Evolutionary conservation across 2,113 vertebrate species (phyloP).

Genomic region (Cromileptes altivelis): DNA sequence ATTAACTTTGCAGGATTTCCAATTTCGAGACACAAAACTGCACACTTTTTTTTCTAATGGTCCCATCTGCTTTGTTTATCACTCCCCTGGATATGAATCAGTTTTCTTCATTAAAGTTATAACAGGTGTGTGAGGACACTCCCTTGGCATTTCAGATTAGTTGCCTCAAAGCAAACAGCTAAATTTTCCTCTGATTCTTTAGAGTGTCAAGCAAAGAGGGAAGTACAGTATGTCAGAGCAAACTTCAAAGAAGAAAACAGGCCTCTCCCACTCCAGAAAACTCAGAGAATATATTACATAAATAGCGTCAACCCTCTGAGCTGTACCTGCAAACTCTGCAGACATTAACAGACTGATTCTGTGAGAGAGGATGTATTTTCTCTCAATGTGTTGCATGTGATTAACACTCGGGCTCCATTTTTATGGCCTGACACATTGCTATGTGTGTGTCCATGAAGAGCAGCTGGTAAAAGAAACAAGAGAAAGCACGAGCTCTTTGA

Average conservation of each 20-base stretch:
- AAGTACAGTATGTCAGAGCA: not conserved
- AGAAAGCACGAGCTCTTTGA: constrained; percentile 60
- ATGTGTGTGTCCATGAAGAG: constrained; percentile 42
- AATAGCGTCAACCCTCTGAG: not conserved
- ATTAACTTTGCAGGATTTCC: not conserved
- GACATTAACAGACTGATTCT: not conserved
- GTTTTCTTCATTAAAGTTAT: not conserved
- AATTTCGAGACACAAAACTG: not conserved
- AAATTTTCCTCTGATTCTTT: not conserved
- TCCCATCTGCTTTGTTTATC: not conserved
- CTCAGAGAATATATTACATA: constrained; percentile 5
- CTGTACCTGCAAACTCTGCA: not conserved
- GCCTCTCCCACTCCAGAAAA: constrained; percentile 3
- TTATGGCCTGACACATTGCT: constrained; percentile 26
- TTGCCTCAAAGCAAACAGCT: constrained; percentile 20
- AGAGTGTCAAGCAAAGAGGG: not conserved
- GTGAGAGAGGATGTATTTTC: not conserved
- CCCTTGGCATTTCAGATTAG: not conserved
- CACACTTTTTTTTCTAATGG: not conserved
- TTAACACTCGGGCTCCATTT: constrained; percentile 17
- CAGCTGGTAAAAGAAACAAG: constrained; percentile 51
- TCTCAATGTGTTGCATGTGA: not conserved
- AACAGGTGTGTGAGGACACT: constrained; percentile 17
- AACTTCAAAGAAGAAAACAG: not conserved
- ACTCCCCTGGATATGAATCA: not conserved